A percentile compares a stretch with the other conserved stretches of the same genome.
phyloP scores from a whole-genome alignment of 2,888 invertebrate genomes.

The Torymus auratus region DNA sequence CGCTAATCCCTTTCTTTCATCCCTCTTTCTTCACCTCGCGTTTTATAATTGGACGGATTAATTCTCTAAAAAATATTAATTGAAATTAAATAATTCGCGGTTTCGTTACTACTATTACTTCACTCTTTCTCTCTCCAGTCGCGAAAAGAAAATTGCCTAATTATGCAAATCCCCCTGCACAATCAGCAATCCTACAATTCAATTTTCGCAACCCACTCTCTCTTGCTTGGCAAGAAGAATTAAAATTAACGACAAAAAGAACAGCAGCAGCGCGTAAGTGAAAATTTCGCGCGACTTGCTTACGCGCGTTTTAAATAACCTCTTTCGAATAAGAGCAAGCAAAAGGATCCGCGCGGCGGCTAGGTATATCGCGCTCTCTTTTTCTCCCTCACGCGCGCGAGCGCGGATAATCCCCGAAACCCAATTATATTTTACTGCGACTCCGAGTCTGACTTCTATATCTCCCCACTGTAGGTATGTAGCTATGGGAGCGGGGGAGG shows the following conservation, averaged over 20 bases:
- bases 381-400: conserved; percentile 64
- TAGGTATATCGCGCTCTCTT: too few relatives aligned
- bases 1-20: not conserved
- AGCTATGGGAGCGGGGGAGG: conserved; percentile 36
- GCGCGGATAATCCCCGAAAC: conserved; percentile 76
- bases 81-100: conserved; percentile 7
- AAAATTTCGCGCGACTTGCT: conserved; percentile 53
- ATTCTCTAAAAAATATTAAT: not conserved
- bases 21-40: not conserved
- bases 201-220: conserved; percentile 33
- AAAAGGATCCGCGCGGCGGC: conserved; percentile 54
- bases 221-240: conserved; percentile 16
- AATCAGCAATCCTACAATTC: conserved; percentile 47
- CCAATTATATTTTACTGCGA: conserved; percentile 77
- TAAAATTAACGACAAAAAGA: conserved; percentile 19
- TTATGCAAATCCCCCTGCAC: conserved; percentile 40
- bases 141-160: conserved; percentile 40
- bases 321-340: conserved; percentile 47
- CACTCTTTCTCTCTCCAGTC: not conserved
- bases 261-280: conserved; percentile 7
- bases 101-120: not conserved
- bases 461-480: conserved; percentile 49
- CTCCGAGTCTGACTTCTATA: conserved; percentile 74
- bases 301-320: conserved; percentile 51
- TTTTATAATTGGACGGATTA: not conserved